Conservation (phyloP, 2,797 vertebrate genomes). For the Lemur catta region DNA sequence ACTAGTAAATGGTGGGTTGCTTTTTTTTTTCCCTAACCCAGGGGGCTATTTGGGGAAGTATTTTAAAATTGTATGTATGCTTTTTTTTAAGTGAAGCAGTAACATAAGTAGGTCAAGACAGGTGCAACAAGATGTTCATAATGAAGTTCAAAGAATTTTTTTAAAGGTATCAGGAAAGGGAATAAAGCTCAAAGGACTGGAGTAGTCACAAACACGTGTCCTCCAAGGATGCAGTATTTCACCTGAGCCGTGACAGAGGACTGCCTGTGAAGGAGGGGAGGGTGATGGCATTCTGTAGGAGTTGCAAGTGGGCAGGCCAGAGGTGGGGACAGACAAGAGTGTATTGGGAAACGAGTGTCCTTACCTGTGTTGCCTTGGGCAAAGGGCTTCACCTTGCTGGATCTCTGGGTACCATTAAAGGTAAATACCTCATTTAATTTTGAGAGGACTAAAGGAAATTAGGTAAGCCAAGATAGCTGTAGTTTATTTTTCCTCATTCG, state of each 20-base stretch:
- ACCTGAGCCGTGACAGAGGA: not conserved
- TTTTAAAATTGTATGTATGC: not conserved
- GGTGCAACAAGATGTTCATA: not conserved
- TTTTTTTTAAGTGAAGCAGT: not conserved
- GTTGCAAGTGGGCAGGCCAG: not conserved
- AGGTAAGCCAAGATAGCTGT: not conserved
- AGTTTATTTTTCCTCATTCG: not conserved
- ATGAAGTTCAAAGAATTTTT: not conserved
- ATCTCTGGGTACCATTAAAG: not conserved
- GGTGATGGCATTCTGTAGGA: not conserved
- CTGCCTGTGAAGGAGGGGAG: not conserved
- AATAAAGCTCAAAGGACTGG: not conserved
- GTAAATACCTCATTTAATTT: not conserved
- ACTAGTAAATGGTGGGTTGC: not conserved
- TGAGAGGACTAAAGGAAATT: not conserved
- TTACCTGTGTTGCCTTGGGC: not conserved
- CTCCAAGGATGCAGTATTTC: not conserved
- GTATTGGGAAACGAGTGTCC: not conserved
- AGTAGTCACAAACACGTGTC: not conserved
- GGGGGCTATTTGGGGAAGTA: not conserved
- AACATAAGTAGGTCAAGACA: not conserved
- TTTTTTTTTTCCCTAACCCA: not conserved
- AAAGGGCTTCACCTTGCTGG: not conserved
- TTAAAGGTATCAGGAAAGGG: not conserved
- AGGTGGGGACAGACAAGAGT: not conserved